Evolutionary conservation across 1,140 invertebrate species (phyloP).

Genomic region (Drosophila littoralis): DNA sequence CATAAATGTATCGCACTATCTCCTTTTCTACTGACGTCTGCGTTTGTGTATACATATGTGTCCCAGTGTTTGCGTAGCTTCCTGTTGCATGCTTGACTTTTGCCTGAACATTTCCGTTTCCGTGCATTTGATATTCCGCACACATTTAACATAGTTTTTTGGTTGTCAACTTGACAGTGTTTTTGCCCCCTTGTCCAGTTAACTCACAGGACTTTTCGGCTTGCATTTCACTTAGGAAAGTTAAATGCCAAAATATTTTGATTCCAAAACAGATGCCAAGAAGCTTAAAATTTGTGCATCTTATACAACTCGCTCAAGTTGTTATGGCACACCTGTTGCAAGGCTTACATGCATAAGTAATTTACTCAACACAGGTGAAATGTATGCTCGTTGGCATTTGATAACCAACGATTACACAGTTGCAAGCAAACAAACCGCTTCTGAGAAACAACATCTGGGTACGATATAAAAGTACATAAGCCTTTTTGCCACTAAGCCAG

Average conservation of each 20-base stretch:
- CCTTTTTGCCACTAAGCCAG: background rate
- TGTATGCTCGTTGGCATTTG: background rate
- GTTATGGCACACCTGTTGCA: slow-evolving; percentile 30
- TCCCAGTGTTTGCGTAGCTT: slow-evolving; percentile 31
- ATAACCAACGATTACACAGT: slow-evolving; percentile 10
- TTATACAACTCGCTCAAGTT: background rate
- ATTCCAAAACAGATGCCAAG: background rate
- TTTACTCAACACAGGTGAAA: too few species aligned
- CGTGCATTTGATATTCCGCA: slow-evolving; percentile 65
- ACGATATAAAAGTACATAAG: background rate
- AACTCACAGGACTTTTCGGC: background rate
- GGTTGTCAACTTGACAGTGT: slow-evolving; percentile 14
- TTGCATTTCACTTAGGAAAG: too few species aligned
- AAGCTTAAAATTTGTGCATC: background rate
- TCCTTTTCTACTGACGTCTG: slow-evolving; percentile 24
- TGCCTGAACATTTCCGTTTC: slow-evolving; percentile 74
- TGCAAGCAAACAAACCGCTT: background rate
- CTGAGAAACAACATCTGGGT: background rate
- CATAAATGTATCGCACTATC: slow-evolving; percentile 60
- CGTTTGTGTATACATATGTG: slow-evolving; percentile 12
- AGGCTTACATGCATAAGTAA: background rate
- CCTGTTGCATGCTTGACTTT: slow-evolving; percentile 71
- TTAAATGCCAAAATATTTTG: background rate
- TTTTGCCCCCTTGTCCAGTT: slow-evolving; percentile 27
- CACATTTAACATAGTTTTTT: slow-evolving; percentile 20